Percentiles rank a stretch among this genome's conserved stretches.
phyloP scores from a whole-genome alignment of 2,888 invertebrate species.

The Diploptera punctata region DNA sequence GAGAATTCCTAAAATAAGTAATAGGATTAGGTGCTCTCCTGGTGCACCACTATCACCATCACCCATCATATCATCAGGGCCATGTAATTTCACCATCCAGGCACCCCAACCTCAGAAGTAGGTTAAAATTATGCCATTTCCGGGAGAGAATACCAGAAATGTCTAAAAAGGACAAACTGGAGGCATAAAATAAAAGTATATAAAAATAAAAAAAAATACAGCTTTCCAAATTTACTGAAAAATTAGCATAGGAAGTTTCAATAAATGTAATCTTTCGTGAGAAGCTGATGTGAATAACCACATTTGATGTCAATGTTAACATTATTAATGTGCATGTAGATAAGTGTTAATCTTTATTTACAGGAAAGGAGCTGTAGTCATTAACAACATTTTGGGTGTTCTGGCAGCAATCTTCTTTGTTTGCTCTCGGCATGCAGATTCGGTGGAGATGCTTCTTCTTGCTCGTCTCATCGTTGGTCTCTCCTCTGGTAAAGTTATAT shows the following conservation, averaged over 20 bases:
- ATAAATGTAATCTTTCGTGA: neutral
- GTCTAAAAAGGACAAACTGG: too few species aligned
- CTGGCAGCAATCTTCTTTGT: constrained; percentile 74
- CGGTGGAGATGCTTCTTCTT: constrained; percentile 79
- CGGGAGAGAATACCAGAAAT: too few species aligned
- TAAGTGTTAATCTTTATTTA: constrained; percentile 39
- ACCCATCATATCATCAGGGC: too few species aligned
- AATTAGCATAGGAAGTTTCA: neutral
- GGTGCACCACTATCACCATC: too few species aligned
- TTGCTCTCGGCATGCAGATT: constrained; percentile 68
- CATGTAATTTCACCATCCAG: too few species aligned
- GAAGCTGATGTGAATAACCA: neutral
- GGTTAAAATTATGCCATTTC: too few species aligned
- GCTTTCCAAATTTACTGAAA: too few species aligned
- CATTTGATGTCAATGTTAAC: neutral
- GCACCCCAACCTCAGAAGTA: too few species aligned
- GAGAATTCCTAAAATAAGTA: too few species aligned
- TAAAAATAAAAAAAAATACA: too few species aligned
- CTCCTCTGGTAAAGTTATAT: constrained; percentile 64
- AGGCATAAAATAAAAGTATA: too few species aligned
- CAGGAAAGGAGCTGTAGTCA: constrained; percentile 73
- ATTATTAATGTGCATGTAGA: neutral
- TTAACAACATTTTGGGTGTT: constrained; percentile 72
- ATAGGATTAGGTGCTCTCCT: too few species aligned
- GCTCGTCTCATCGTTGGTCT: constrained; percentile 82